Evolutionary conservation across 1,140 invertebrate genomes (phyloP).

Genomic region (Scaptomyza pallida): DNA sequence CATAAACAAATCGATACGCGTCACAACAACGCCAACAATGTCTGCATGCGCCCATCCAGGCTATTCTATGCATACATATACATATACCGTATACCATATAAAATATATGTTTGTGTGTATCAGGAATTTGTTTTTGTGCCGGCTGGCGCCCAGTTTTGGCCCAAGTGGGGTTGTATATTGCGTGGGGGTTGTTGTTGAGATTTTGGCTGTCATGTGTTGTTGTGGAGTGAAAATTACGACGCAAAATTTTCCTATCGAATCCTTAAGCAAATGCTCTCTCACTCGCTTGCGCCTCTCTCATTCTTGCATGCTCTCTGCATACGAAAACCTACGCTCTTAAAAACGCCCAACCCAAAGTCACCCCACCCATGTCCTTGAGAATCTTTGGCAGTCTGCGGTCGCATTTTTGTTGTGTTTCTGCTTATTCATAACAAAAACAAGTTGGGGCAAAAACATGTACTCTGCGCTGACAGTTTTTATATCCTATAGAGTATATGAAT

Average conservation of each 20-base stretch:
- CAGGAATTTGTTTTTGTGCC: slow-evolving; percentile 9
- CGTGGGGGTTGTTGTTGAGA: slow-evolving; percentile 34
- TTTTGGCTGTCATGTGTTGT: slow-evolving; percentile 43
- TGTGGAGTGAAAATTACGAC: slow-evolving; percentile 72
- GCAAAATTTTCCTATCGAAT: slow-evolving; percentile 60
- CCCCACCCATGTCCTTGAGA: slow-evolving; percentile 57
- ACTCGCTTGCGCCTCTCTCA: slow-evolving; percentile 1
- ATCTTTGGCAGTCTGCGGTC: slow-evolving; percentile 46
- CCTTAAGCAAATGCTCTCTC: slow-evolving; percentile 39
- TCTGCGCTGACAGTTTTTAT: neutral
- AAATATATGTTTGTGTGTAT: neutral
- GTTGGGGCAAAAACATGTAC: neutral
- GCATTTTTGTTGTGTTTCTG: slow-evolving; percentile 74
- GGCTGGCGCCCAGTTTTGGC: slow-evolving; percentile 30
- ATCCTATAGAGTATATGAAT: neutral
- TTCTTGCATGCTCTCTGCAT: slow-evolving; percentile 34
- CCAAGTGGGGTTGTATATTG: slow-evolving; percentile 22
- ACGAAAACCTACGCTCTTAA: slow-evolving; percentile 34
- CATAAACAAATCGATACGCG: slow-evolving; percentile 81
- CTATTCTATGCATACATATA: slow-evolving; percentile 7
- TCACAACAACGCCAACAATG: slow-evolving; percentile 64
- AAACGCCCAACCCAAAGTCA: neutral
- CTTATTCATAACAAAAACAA: slow-evolving; percentile 76
- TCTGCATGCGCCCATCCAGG: slow-evolving; percentile 5
- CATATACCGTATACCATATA: neutral